Evolutionary conservation across 2,797 vertebrate genomes (phyloP).

Genomic region (Mallotus villosus): DNA sequence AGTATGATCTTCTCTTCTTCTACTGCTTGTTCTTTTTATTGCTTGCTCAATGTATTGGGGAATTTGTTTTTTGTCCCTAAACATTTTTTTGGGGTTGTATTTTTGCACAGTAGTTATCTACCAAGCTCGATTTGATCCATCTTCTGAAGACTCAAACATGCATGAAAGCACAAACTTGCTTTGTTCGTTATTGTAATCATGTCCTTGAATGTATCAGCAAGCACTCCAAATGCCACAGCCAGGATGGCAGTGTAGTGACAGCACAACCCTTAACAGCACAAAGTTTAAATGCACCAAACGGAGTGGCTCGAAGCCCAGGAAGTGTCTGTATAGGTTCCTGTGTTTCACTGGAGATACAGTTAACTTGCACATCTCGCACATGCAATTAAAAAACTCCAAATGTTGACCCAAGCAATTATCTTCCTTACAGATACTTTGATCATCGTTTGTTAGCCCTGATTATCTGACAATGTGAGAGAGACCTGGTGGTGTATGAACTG

Average conservation of each 20-base stretch:
- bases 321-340: background rate
- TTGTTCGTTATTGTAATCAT: constrained; percentile 51
- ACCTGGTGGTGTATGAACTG: too few relatives aligned
- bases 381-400: too few relatives aligned
- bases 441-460: background rate
- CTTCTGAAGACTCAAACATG: constrained; percentile 10
- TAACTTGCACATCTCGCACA: background rate
- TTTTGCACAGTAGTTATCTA: constrained; percentile 12
- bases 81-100: constrained; percentile 39
- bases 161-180: constrained; percentile 40
- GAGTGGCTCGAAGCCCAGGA: background rate
- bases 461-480: background rate
- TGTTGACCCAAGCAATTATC: too few relatives aligned
- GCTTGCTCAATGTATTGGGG: constrained; percentile 29
- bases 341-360: background rate
- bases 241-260: background rate
- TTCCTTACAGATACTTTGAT: background rate
- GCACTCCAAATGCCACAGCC: background rate
- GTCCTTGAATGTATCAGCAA: constrained; percentile 51
- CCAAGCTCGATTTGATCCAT: too few relatives aligned
- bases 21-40: constrained; percentile 23
- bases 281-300: background rate
- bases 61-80: constrained; percentile 23
- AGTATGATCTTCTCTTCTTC: background rate
- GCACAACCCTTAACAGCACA: background rate